Conservation (phyloP, 2,113 vertebrate genomes). For the Heterotilapia buettikoferi region DNA sequence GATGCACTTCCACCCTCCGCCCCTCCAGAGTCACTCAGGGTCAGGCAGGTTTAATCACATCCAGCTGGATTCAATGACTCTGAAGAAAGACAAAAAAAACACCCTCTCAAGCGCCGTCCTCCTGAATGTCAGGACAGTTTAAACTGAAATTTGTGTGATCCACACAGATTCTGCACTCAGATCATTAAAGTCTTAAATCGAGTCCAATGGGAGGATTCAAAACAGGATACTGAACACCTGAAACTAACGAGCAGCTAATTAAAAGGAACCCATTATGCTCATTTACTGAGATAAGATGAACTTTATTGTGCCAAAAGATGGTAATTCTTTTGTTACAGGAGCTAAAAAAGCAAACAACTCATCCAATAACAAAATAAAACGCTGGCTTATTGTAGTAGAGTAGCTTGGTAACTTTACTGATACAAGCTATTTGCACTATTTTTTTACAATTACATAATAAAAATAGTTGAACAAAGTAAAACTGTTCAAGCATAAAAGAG, state of each 20-base stretch:
- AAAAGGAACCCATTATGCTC: background rate
- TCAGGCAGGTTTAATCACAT: slow-evolving; percentile 9
- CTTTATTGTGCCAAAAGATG: background rate
- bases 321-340: background rate
- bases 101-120: background rate
- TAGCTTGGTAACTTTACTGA: background rate
- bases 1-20: background rate
- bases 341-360: background rate
- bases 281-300: background rate
- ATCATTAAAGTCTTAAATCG: background rate
- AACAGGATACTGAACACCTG: background rate
- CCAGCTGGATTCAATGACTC: slow-evolving; percentile 1
- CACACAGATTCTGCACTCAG: background rate
- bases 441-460: background rate
- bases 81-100: background rate
- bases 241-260: background rate
- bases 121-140: background rate
- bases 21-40: background rate
- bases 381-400: background rate
- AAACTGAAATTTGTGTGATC: background rate
- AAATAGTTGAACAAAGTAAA: background rate
- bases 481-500: background rate
- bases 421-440: background rate
- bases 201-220: background rate
- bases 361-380: background rate